Evolutionary conservation across 1,140 invertebrate genomes (phyloP), one percentile per base, ranked within the genome.

Genomic region (Anoplolepis gracilipes): DNA sequence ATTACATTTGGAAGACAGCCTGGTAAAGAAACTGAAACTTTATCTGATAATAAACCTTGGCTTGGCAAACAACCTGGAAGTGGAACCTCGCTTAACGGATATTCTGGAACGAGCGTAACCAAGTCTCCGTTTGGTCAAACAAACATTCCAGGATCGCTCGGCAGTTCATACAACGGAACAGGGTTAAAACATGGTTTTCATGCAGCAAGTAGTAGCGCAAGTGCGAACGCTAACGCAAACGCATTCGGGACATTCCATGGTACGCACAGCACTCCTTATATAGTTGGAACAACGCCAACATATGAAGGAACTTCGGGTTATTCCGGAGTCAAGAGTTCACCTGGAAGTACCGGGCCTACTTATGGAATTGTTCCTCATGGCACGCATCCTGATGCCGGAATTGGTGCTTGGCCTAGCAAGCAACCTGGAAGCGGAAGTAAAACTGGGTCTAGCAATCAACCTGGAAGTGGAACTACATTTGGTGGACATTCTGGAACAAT

Each of bases 51-150:
- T n/a, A n/a, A n/a, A n/a, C n/a, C n/a, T 25, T 25, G 36, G 36
- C 10, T 22, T 59, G 6, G 36, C 36, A 36, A 36, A 36, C 6
- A 25, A 10, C 22, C 3, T 22, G 57, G 22, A 25, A 25, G 8
- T 59, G 8, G 6, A 28, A 5, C 6, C 11, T 7, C 3, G 57
- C 10, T 22, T 59, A 22, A 10, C n/a, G 22, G 4, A 25, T 22
- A 59, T 1, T 10, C 10, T 6, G 3, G 22, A n/a, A n/a, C n/a
- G n/a, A n/a, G 33, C 22, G 73, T 67, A 61, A 82, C 79, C 62
- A 82, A 73, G 49, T 16, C 25, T 46, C 67, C 78, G 3, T 46
- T 82, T 72, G 46, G 16, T 33, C 33, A 72, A 5, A 19, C 13
- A 7, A 39, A n/a, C n/a, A 42, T 11, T 0, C 22, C 57, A 13